Evolutionary conservation across 2,888 invertebrate species (phyloP).

Genomic region (Dysmachus trigonus): DNA sequence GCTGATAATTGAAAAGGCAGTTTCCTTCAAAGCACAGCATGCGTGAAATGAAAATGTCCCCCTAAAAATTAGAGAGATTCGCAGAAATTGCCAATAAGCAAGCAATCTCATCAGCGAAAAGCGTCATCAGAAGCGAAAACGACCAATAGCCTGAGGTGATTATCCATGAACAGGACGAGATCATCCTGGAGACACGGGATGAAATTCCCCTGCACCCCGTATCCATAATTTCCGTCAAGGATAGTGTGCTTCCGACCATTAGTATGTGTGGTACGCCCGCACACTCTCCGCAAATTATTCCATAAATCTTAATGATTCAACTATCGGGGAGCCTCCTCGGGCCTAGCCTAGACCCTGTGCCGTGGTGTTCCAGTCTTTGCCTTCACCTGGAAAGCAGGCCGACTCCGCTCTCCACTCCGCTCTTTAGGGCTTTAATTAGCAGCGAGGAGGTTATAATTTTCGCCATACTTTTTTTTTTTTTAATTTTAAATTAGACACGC

Average conservation of each 20-base stretch:
- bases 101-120: not conserved
- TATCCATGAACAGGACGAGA: not conserved
- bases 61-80: not conserved
- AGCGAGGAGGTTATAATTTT: constrained; percentile 8
- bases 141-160: not conserved
- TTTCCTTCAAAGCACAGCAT: not conserved
- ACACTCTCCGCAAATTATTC: not conserved
- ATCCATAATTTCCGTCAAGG: not conserved
- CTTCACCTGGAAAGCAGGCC: not conserved
- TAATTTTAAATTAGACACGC: not conserved
- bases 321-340: not conserved
- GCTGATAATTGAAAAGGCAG: not conserved
- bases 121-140: not conserved
- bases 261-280: not conserved
- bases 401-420: not conserved
- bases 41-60: not conserved
- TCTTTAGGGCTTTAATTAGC: constrained; percentile 9
- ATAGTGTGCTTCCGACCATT: not conserved
- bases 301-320: not conserved
- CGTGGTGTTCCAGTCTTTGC: not conserved
- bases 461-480: not conserved
- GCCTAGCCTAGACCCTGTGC: not conserved
- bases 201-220: not conserved
- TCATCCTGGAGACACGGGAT: not conserved
- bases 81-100: not conserved